Evolutionary conservation across 2,888 invertebrate genomes (phyloP), one percentile per base, ranked within the genome.

Genomic region (Drosophila monieri): DNA sequence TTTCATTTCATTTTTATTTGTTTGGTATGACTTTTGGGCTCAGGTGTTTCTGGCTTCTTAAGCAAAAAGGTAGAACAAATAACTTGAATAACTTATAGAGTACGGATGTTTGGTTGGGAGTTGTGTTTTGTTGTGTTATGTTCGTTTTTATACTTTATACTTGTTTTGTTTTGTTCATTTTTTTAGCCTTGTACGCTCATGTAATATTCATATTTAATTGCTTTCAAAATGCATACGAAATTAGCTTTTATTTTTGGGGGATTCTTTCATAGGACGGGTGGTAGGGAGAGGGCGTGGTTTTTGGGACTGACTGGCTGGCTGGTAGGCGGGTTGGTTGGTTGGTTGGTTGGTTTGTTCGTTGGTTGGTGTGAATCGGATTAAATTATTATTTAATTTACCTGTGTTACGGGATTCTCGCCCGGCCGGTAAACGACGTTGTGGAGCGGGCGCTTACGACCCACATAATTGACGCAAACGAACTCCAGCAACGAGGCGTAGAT

Each of bases 401-500:
- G 97, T 85, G 96, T 96, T 85, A 97, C 96, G 76, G 97, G 97
- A 92, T 97, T 97, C 90, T 97, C 97, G 75, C 97, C 97, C 1
- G 97, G 97, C 80, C 96, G 93, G 92, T 97, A 97, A 78, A 97
- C 96, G 74, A 97, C 96, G 92, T 97, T 97, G 93, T 96, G 96
- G 70, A 96, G 93, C 54, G 97, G 97, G 84, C 97, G 93, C 91
- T 97, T 97, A 65, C 98, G 94, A 73, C 97, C 97, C 76, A 98
- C 97, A 92, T 98, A 98, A 93, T 98, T 98, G 90, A 98, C 97
- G 92, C 97, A 97, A 56, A 98, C 97, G 92, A 98, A 98, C 92
- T 98, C 98, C 86, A 98, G 94, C 66, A 98, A 94, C 55, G 97
- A 97, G 67, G 97, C 97, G 93, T 98, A 98, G 92, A 98, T 98